Percentiles rank a stretch among this genome's conserved stretches.
Evolutionary conservation across 2,888 invertebrate species (phyloP).

Genomic region (Tetheella fluctuosa): DNA sequence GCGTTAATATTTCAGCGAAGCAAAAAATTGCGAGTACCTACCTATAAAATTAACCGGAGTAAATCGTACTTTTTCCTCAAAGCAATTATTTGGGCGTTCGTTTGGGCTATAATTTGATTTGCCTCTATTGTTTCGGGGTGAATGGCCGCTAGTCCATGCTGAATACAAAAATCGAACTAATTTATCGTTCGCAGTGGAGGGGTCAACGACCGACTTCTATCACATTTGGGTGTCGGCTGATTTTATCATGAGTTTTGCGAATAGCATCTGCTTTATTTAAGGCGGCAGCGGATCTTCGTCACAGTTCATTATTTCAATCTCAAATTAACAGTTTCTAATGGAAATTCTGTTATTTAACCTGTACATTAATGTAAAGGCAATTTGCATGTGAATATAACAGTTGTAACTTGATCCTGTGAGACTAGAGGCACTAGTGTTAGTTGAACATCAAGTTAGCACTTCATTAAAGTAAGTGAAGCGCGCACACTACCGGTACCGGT

Average conservation of each 20-base stretch:
- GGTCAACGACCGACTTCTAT: neutral
- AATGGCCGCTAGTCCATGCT: neutral
- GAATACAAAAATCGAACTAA: neutral
- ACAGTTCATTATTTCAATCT: neutral
- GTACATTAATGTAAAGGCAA: too few species aligned
- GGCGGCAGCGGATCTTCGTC: neutral
- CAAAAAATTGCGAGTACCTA: neutral
- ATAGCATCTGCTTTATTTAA: neutral
- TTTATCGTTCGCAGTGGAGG: neutral
- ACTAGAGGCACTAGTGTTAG: neutral
- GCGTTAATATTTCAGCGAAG: neutral
- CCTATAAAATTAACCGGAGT: neutral
- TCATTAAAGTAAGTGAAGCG: conserved; percentile 3
- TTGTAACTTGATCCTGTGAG: too few species aligned
- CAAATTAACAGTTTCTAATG: neutral
- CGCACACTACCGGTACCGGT: neutral
- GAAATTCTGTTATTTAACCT: neutral
- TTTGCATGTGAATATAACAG: too few species aligned
- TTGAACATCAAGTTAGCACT: neutral
- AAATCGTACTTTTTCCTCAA: conserved; percentile 2
- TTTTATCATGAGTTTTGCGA: neutral
- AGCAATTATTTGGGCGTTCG: neutral
- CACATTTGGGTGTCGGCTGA: neutral
- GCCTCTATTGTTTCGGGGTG: neutral
- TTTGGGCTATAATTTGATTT: neutral